Evolutionary conservation across 2,113 vertebrate genomes (phyloP), one percentile per base, ranked within the genome.

Genomic region (Atrichornis clamosus): DNA sequence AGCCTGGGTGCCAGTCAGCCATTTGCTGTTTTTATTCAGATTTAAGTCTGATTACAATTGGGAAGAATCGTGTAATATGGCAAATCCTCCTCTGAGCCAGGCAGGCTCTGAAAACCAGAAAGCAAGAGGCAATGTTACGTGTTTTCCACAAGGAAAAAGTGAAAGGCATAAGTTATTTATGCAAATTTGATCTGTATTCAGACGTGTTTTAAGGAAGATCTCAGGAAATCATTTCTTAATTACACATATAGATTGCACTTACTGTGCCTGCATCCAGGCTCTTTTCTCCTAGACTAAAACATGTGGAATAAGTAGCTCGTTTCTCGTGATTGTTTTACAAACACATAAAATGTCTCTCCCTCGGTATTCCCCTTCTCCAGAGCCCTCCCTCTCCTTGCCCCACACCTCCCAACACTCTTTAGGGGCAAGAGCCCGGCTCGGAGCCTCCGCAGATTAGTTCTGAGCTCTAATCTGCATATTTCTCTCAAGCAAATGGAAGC

Each of bases 181-280:
- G 98, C 96, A 98, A 97, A 98, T 98, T 97, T 19, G 58, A 93
- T 97, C 96, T 95, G 96, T 94, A 97, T 97, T 97, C 97, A 97
- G 96, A 76, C 75, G 3, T 62, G 68, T 97, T 85, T 68, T 89
- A 94, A 96, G 97, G 97, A 96, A 91, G 95, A 96, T 93, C 97
- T 93, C 89, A 88, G 88, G 96, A 97, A 97, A 98, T 97, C 80
- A 97, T 97, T 97, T 97, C 97, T 97, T 97, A 98, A 98, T 98
- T 97, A 97, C 96, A 96, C 97, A 95, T 92, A 95, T 97, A 92
- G 60, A 87, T 96, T 84, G 93, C 81, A 78, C 93, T 92, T 88
- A 81, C 93, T 96, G 92, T 77, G 79, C 95, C 95, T 89, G 88
- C 89, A 92, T 95, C 90, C n/a, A 18, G 26, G 74, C 72, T 95